Evolutionary conservation across 2,113 vertebrate genomes (phyloP), one percentile per base, ranked within the genome.

Genomic region (Dasyornis broadbenti): DNA sequence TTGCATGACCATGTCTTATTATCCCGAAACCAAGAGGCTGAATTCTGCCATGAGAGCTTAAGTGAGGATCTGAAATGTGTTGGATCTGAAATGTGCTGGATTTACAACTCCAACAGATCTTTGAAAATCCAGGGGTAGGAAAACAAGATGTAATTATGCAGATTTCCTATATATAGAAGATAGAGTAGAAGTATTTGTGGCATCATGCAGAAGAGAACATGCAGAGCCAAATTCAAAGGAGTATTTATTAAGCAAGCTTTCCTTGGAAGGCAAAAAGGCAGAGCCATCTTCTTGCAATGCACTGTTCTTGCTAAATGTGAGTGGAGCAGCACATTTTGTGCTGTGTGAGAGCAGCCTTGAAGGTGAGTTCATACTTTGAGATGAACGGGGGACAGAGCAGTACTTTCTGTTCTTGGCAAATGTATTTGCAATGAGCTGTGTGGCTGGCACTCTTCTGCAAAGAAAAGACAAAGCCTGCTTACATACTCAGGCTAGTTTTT

Each of bases 1-100:
- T 85, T 94, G 45, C 14, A 60, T 39, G 40, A 52, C 21, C 7
- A 14, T 39, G 60, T 93, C 82, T 77, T 81, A 27, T 56, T 90
- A 9, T 65, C 37, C 15, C 0, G 0, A 85, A 60, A 60, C 0
- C n/a, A 70, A 37, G 70, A 70, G 49, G 21, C 16, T 4, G 9
- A 52, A 37, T 82, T 78, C 16, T 81, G 13, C 60, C 11, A 11
- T 54, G 13, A 54, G 9, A 70, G 16, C 78, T 77, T 69, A 50
- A 60, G 18, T 69, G 27, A 87, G 6, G 11, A 66, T 70, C 31
- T 87, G 40, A 91, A 82, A 39, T 39, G 13, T 15, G 13, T 18
- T 81, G 20, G 4, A 28, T 45, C 6, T 54, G 39, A 86, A 89
- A 42, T n/a, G 5, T 65, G 28, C 16, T 87, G 30, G 16, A 57